A percentile compares a stretch with the other conserved stretches of the same genome.
phyloP scores from a whole-genome alignment of 2,113 vertebrate species.

The Brachyhypopomus occidentalis region DNA sequence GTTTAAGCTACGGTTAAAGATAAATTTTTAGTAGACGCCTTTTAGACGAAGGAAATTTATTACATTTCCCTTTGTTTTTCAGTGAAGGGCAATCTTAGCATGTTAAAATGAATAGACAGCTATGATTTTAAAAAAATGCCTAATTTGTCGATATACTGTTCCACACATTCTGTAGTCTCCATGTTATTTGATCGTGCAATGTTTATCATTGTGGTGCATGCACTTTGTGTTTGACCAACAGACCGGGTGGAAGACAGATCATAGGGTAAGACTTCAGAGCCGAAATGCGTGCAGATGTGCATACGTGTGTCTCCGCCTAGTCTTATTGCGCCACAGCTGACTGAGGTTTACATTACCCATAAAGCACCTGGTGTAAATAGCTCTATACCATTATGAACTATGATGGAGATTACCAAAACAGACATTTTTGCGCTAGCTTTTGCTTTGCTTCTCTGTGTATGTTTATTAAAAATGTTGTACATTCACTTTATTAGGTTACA shows the following conservation, averaged over 20 bases:
- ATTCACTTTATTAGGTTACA: neutral
- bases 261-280: conserved; percentile 79
- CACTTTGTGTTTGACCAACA: conserved; percentile 80
- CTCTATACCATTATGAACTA: neutral
- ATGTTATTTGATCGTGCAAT: neutral
- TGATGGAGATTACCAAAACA: too few relatives aligned
- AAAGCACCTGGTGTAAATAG: neutral
- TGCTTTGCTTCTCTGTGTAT: conserved; percentile 2
- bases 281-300: conserved; percentile 46
- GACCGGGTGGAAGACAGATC: conserved; percentile 82
- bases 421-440: neutral
- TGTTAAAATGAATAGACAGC: too few relatives aligned
- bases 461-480: neutral
- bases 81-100: too few relatives aligned
- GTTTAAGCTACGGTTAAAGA: too few relatives aligned
- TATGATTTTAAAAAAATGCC: too few relatives aligned
- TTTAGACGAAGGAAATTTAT: too few relatives aligned
- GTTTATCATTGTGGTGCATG: conserved; percentile 29
- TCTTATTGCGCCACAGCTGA: neutral
- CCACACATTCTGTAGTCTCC: neutral
- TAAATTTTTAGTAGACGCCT: too few relatives aligned
- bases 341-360: neutral
- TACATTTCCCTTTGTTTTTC: too few relatives aligned
- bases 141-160: too few relatives aligned
- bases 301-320: conserved; percentile 12